Evolutionary conservation across 1,140 invertebrate genomes (phyloP).

Genomic region (Heliconius congener): DNA sequence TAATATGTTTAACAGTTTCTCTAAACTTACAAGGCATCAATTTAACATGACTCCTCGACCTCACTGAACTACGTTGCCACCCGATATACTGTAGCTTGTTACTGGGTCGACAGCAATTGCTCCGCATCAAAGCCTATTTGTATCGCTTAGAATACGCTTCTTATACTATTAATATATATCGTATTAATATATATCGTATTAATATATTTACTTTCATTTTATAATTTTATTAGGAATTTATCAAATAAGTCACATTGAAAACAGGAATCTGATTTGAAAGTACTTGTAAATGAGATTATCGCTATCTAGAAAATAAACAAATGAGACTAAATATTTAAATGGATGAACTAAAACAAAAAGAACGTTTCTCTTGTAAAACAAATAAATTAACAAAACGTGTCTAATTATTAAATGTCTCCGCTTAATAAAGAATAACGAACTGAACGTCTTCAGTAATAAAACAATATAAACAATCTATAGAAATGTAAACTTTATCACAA

Average conservation of each 20-base stretch:
- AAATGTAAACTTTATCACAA: constrained; percentile 25
- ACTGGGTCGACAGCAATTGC: constrained; percentile 60
- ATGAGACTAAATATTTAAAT: not conserved
- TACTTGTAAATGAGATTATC: no score
- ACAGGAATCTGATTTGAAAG: no score
- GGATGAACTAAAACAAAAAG: no score
- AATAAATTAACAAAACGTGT: not conserved
- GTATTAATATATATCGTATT: not conserved
- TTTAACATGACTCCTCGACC: constrained; percentile 57
- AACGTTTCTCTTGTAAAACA: no score
- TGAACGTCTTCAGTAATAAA: constrained; percentile 9
- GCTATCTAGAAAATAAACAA: no score
- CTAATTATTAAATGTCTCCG: not conserved
- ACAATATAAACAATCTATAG: constrained; percentile 22
- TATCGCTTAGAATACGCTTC: constrained; percentile 55
- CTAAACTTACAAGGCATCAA: constrained; percentile 52
- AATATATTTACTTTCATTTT: constrained; percentile 21
- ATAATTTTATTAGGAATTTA: not conserved
- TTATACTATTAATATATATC: constrained; percentile 24
- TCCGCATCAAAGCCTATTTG: constrained; percentile 59
- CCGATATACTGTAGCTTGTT: constrained; percentile 52
- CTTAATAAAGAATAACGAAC: not conserved
- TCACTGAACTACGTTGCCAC: constrained; percentile 51
- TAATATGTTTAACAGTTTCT: constrained; percentile 39
- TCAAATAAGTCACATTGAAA: not conserved